Evolutionary conservation across 2,113 vertebrate species (phyloP).

Genomic region (Phaethon lepturus): DNA sequence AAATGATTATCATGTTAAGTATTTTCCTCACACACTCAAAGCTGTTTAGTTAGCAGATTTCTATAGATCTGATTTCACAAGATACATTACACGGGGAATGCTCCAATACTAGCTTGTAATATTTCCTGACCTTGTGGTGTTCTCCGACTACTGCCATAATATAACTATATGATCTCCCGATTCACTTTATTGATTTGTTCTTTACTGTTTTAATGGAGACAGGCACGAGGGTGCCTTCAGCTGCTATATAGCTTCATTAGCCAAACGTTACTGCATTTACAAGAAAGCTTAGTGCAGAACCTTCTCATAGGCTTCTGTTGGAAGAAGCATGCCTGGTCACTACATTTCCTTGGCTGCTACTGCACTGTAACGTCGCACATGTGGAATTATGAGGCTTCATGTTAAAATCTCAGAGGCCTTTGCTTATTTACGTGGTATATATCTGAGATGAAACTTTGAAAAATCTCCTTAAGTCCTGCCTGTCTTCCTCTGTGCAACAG

Average conservation of each 20-base stretch:
- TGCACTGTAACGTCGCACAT: fast-evolving
- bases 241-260: background rate
- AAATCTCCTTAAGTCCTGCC: background rate
- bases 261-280: background rate
- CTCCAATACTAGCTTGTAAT: background rate
- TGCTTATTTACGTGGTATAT: background rate
- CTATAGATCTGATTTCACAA: background rate
- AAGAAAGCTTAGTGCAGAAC: background rate
- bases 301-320: background rate
- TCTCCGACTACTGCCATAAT: background rate
- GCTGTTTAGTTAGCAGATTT: background rate
- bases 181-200: slow-evolving; percentile 38
- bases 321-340: background rate
- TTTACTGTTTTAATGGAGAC: background rate
- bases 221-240: background rate
- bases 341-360: background rate
- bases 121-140: slow-evolving; percentile 20
- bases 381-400: fast-evolving
- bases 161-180: background rate
- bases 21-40: background rate
- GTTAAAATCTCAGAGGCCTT: background rate
- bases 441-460: background rate
- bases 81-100: background rate
- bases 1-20: background rate
- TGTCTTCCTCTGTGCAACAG: background rate